phyloP scores from a whole-genome alignment of 2,113 vertebrate genomes.

The Apaloderma vittatum region DNA sequence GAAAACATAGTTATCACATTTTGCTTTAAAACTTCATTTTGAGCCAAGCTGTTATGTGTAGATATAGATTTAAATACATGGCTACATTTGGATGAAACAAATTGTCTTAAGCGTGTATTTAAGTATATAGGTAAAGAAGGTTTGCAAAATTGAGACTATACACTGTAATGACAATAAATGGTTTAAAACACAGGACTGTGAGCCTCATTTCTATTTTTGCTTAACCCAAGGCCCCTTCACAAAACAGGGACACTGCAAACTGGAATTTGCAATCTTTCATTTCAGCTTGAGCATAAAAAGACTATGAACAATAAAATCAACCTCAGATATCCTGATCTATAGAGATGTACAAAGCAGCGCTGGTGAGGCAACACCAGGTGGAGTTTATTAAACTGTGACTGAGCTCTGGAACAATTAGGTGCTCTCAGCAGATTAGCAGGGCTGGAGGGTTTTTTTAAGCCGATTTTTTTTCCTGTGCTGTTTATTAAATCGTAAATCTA shows the following conservation, averaged over 20 bases:
- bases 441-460: not conserved
- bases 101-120: not conserved
- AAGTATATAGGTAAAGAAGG: not conserved
- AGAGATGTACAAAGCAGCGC: not conserved
- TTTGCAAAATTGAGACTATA: not conserved
- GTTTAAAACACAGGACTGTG: not conserved
- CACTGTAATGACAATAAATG: not conserved
- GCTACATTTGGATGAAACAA: not conserved
- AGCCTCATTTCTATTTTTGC: not conserved
- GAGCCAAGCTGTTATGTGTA: not conserved
- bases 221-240: not conserved
- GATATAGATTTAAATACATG: not conserved
- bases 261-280: not conserved
- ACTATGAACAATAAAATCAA: not conserved
- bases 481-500: slow-evolving; percentile 54
- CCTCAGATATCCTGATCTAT: not conserved
- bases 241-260: not conserved
- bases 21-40: not conserved
- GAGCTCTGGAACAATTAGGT: slow-evolving; percentile 22
- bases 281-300: not conserved
- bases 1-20: not conserved
- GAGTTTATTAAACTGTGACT: slow-evolving; percentile 41
- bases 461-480: not conserved
- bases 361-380: not conserved
- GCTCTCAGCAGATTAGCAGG: not conserved